These are phyloP conservation scores for Heteractis magnifica DNA, from an alignment of 92 coral and sea anemone species.

Conservation along the genomic window DNA sequence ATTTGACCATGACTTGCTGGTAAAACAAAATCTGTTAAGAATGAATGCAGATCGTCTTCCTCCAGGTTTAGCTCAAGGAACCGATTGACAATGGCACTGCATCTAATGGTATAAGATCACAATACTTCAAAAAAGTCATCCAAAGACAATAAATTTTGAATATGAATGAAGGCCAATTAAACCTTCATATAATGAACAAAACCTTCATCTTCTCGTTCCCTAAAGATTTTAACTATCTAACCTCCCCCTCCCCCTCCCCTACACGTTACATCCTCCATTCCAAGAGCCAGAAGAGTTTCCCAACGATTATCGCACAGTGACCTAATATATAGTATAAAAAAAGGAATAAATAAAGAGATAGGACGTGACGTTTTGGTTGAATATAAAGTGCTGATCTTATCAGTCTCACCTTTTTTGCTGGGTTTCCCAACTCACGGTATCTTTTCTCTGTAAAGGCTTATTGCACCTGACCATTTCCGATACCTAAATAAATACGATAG, in stretches of 20 bases:
- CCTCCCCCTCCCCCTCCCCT: too few relatives aligned
- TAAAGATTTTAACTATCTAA: too few relatives aligned
- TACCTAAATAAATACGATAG: conserved; percentile 42
- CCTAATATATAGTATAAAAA: too few relatives aligned
- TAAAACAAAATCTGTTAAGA: conserved; percentile 57
- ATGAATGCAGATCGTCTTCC: conserved; percentile 58
- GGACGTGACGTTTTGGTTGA: neutral
- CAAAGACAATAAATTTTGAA: neutral
- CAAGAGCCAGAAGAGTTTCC: too few relatives aligned
- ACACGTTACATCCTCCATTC: too few relatives aligned
- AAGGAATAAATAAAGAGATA: too few relatives aligned
- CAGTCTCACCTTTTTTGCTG: conserved; percentile 68
- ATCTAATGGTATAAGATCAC: conserved; percentile 48
- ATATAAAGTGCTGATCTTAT: neutral
- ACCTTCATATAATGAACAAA: too few relatives aligned
- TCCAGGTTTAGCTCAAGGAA: conserved; percentile 81
- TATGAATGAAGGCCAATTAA: too few relatives aligned
- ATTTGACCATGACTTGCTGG: conserved; percentile 36
- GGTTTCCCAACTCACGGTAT: conserved; percentile 61
- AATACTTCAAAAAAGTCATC: neutral
- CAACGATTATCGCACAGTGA: too few relatives aligned
- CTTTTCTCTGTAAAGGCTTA: conserved; percentile 78
- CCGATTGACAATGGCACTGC: conserved; percentile 57
- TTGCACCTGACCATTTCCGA: conserved; percentile 80
- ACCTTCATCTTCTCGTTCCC: too few relatives aligned